Evolutionary conservation across 2,113 vertebrate species (phyloP).

Genomic region (Nansenia antarctica): DNA sequence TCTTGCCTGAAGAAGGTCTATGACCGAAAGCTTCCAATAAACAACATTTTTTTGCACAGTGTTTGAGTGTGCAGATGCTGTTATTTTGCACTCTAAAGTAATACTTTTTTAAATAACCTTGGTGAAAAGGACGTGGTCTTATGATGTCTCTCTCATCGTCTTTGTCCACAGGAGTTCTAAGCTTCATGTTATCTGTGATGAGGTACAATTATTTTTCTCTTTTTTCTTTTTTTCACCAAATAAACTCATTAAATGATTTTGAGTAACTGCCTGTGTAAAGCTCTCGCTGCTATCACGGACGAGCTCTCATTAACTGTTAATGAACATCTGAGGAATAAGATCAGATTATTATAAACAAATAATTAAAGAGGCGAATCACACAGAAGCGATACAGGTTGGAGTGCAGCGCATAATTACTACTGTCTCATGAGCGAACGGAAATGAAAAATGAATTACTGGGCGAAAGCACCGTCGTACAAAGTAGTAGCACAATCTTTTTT

Average conservation of each 20-base stretch:
- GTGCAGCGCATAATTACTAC: constrained; percentile 55
- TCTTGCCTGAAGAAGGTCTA: no score
- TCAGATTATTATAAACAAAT: constrained; percentile 74
- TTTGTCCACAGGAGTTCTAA: not conserved
- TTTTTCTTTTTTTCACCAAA: constrained; percentile 27
- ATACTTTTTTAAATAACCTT: not conserved
- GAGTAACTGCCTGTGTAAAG: constrained; percentile 35
- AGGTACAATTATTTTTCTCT: constrained; percentile 30
- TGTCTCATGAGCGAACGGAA: constrained; percentile 10
- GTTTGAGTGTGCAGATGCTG: no score
- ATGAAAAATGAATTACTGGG: constrained; percentile 22
- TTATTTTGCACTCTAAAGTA: no score
- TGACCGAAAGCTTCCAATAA: no score
- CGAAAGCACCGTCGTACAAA: constrained; percentile 11
- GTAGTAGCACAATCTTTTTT: constrained; percentile 12
- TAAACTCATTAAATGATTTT: constrained; percentile 43
- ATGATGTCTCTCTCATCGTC: not conserved
- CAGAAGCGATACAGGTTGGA: constrained; percentile 71
- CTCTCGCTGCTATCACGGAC: constrained; percentile 27
- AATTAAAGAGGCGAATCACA: constrained; percentile 77
- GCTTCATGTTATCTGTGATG: constrained; percentile 39
- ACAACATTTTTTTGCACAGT: no score
- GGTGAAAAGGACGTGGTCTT: not conserved
- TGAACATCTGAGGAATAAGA: constrained; percentile 57
- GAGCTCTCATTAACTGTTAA: constrained; percentile 56